Base-by-base conservation (phyloP, 2,797 vertebrate genomes). In the Pseudocheirus occidentalis region DNA sequence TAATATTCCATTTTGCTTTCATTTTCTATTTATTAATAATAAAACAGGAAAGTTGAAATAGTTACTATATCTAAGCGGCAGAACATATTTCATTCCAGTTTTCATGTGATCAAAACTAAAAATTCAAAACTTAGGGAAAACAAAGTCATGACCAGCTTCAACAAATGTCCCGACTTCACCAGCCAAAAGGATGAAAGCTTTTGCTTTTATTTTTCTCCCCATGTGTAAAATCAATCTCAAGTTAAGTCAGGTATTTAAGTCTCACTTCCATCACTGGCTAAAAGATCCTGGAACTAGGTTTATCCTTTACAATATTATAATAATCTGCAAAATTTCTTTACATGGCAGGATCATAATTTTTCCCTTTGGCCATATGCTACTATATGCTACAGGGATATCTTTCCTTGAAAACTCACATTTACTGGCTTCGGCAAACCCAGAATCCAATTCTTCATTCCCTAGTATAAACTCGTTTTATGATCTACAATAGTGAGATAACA, bases 161-260 rank as follows among this genome's bases (percentile, higher is more conserved):
- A 52, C 12, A 94, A 93, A 58, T 58, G 6, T 56, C 18, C 94
- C 21, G 21, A n/a, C 28, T 54, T 31, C 7, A 92, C 54, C 55
- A 96, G 58, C 3, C 91, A 9, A 96, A 94, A 95, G 46, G 94
- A 66, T 90, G 24, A 93, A 90, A 54, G 46, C 81, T 21, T 34
- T 55, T 46, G 55, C 66, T 21, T n/a, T 59, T 16, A 34, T 73
- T 73, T 66, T 73, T 73, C 62, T 73, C 62, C 34, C 14, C 9
- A 18, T 21, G 90, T 50, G 24, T 90, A 89, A 66, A 91, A 18
- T 13, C 54, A 92, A 5, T 14, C n/a, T 5, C 12, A 91, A n/a
- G 31, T 52, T 62, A 87, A 29, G 29, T 94, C 21, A 62, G 12
- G 1, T 53, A 90, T 29, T 92, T 66, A 95, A 90, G n/a, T 58